Base-by-base conservation (phyloP, 1,140 invertebrate species). In the Drosophila ananassae region DNA sequence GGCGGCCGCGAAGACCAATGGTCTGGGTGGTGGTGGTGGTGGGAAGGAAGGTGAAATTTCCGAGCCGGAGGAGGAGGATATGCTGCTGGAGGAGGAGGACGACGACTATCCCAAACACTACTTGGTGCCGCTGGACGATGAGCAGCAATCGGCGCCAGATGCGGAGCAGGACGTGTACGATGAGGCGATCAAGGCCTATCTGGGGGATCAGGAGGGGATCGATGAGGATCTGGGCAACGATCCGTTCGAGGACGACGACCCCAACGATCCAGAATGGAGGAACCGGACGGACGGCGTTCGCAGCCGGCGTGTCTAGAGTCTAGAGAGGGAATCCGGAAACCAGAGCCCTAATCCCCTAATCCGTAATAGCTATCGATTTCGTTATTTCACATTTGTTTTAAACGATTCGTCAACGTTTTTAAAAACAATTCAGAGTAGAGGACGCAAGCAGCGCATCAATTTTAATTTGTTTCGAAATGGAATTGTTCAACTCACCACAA, bases 221-320 rank as follows among this genome's bases (percentile, higher is more conserved):
- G 81, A 90, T 17, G 71, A 82, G 22, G 94, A 94, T 77, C 94
- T 94, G 25, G 94, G 93, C 21, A 93, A 94, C 39, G 92, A 94
- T 64, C 94, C 93, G 44, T 91, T 91, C n/a, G 59, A 69, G 32
- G 94, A 94, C 22, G 95, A 96, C 78, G 96, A 96, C 92, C 95
- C 95, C 7, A 96, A 96, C 91, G 96, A 96, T 93, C 96, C 96
- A n/a, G 96, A 96, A 85, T 96, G 96, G 96, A 85, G 85, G 41
- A 81, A 58, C 22, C 72, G 67, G 32, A 55, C 66, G 39, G 75
- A 55, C 34, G 77, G 30, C 41, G 56, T 5, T 32, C 81, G 48
- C 75, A 64, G 72, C 60, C 72, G 77, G 44, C 71, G 83, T 28
- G 28, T 78, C 24, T 85, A 67, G 47, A 57, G 17, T n/a, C 39